Percentiles rank a stretch among this genome's conserved stretches.
These are phyloP conservation scores for Mixornis gularis DNA, from an alignment of 2,113 vertebrate species.

Conservation along the genomic window DNA sequence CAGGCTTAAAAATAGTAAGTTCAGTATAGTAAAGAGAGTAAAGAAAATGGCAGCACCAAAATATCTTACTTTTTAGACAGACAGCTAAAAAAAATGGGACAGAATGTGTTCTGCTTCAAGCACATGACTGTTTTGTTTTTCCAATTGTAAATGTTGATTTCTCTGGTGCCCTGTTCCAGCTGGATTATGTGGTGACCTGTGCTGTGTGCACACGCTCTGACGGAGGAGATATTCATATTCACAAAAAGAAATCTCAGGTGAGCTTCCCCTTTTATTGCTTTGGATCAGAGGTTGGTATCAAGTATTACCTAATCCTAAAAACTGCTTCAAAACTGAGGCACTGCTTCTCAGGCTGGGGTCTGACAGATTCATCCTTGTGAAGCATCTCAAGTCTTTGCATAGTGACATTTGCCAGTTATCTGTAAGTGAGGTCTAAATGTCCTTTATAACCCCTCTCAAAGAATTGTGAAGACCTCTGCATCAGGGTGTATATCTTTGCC, in stretches of 20 bases:
- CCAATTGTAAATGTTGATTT: neutral
- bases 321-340: neutral
- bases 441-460: neutral
- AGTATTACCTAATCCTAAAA: neutral
- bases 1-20: neutral
- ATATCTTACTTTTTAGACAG: neutral
- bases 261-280: neutral
- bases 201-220: slow-evolving; percentile 94
- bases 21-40: neutral
- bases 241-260: slow-evolving; percentile 97
- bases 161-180: slow-evolving; percentile 60
- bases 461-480: neutral
- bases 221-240: slow-evolving; percentile 95
- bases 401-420: neutral
- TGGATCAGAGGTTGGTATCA: neutral
- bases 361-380: neutral
- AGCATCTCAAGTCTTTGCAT: neutral
- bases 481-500: neutral
- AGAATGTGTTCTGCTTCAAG: neutral
- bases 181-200: slow-evolving; percentile 97
- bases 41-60: neutral
- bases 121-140: neutral
- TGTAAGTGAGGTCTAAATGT: neutral
- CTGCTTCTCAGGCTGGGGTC: neutral
- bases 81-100: neutral